Evolutionary conservation across 2,888 invertebrate genomes (phyloP).

Genomic region (Apodemia mormo): DNA sequence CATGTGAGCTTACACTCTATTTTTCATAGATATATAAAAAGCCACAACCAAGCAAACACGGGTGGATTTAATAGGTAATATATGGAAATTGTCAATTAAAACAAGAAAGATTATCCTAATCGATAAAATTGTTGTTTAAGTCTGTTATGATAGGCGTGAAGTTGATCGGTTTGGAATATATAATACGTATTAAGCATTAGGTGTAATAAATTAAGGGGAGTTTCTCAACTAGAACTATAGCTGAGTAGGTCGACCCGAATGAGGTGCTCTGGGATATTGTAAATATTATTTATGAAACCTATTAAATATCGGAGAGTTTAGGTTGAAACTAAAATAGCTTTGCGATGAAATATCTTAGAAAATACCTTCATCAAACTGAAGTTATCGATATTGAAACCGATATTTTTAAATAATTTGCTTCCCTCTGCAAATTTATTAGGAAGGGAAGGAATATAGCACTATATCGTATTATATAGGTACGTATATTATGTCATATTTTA

Average conservation of each 20-base stretch:
- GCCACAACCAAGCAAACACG: too few species aligned
- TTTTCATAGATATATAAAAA: too few species aligned
- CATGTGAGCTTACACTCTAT: too few species aligned
- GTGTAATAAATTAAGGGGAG: constrained; percentile 53
- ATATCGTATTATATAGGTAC: too few species aligned
- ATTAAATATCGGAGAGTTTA: constrained; percentile 5
- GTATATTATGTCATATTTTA: too few species aligned
- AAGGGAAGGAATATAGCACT: too few species aligned
- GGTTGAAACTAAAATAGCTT: constrained; percentile 14
- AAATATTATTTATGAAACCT: constrained; percentile 54
- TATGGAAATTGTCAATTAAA: not conserved
- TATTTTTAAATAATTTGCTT: not conserved
- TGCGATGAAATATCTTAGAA: constrained; percentile 5
- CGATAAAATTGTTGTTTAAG: not conserved
- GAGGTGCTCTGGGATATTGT: constrained; percentile 55
- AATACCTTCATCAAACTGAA: constrained; percentile 2
- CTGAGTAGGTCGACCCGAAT: constrained; percentile 45
- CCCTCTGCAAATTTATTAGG: too few species aligned
- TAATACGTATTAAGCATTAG: constrained; percentile 20
- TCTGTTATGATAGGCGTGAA: not conserved
- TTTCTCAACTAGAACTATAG: constrained; percentile 52
- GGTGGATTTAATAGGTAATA: too few species aligned
- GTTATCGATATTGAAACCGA: not conserved
- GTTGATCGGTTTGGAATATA: constrained; percentile 6
- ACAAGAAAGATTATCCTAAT: not conserved